phyloP scores from a whole-genome alignment of 2,888 invertebrate species.

The Bugula neritina region DNA sequence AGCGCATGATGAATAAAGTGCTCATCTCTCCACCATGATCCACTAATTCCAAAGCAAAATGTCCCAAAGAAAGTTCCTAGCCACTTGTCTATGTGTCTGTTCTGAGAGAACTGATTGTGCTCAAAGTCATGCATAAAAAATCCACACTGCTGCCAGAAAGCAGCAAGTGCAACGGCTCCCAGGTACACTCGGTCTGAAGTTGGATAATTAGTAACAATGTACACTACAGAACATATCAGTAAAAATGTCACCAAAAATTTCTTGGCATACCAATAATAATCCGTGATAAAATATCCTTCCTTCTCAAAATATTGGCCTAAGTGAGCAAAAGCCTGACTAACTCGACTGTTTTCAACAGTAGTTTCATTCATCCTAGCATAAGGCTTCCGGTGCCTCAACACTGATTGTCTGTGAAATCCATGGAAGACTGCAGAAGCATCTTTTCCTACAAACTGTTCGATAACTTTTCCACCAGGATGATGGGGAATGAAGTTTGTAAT shows the following conservation, averaged over 20 bases:
- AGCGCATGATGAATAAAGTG: slow-evolving; percentile 31
- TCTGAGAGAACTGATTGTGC: slow-evolving; percentile 29
- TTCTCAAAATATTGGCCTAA: slow-evolving; percentile 28
- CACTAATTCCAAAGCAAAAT: slow-evolving; percentile 29
- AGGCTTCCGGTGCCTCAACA: slow-evolving; percentile 30
- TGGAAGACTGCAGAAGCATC: slow-evolving; percentile 30
- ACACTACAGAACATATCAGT: slow-evolving; percentile 10
- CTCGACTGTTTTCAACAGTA: slow-evolving; percentile 23
- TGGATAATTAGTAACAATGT: not conserved
- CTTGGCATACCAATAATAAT: slow-evolving; percentile 29
- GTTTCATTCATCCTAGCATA: slow-evolving; percentile 27
- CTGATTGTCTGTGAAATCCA: slow-evolving; percentile 28
- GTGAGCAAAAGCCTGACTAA: slow-evolving; percentile 26
- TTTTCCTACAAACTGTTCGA: slow-evolving; percentile 29
- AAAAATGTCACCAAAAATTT: slow-evolving; percentile 28
- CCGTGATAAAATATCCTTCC: slow-evolving; percentile 29
- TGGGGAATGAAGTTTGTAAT: slow-evolving; percentile 30
- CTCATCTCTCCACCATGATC: slow-evolving; percentile 30
- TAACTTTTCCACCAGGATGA: slow-evolving; percentile 30
- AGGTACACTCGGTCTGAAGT: slow-evolving; percentile 14
- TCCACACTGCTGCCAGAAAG: slow-evolving; percentile 31
- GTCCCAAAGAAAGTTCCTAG: slow-evolving; percentile 29
- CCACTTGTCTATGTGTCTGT: slow-evolving; percentile 27
- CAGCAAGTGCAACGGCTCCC: slow-evolving; percentile 28
- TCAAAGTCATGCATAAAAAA: slow-evolving; percentile 32